Base-by-base conservation (phyloP, 2,797 vertebrate species). In the Parambassis ranga region DNA sequence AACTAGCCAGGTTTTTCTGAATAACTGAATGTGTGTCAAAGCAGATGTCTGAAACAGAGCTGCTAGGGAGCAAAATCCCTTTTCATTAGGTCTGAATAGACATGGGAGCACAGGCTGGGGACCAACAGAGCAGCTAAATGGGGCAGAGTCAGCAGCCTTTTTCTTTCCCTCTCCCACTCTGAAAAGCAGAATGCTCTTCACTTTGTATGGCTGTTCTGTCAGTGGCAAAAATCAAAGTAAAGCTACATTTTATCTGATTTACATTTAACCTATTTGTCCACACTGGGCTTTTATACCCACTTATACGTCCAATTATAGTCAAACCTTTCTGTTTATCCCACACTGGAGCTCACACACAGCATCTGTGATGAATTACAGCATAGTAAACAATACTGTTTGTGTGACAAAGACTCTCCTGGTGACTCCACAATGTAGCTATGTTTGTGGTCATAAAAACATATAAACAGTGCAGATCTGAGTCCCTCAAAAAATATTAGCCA, bases 21-120 rank as follows among this genome's bases (percentile, higher is more conserved):
- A 77, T 60, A 79, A 72, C 75, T 79, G 75, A 84, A 87, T 78
- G 81, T 80, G 71, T 84, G 84, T 89, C 77, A 88, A 78, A 78
- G 71, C 82, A 82, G 71, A 89, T 76, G 77, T 80, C 69, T 69
- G 78, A 77, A 75, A 74, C 30, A 47, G 75, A 66, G 53, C 76
- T 51, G 61, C 59, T 39, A 55, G 68, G 22, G 47, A 75, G 77
- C 31, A 9, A 27, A 32, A 46, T 47, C 43, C 63, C 80, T 77
- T 75, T 81, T 81, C 69, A 75, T 31, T 42, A 65, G 19, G 42
- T 50, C 57, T 80, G 63, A 83, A 82, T 71, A 75, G 75, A 65
- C 61, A 71, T 69, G 72, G 63, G 61, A 83, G 49, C 15, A 7
- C 37, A 68, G 75, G 41, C 59, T 65, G 65, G 75, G 68, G 82